These are phyloP conservation scores for Koerneria pararmatus DNA, from an alignment of 2,888 invertebrate genomes.

Conservation along the genomic window DNA sequence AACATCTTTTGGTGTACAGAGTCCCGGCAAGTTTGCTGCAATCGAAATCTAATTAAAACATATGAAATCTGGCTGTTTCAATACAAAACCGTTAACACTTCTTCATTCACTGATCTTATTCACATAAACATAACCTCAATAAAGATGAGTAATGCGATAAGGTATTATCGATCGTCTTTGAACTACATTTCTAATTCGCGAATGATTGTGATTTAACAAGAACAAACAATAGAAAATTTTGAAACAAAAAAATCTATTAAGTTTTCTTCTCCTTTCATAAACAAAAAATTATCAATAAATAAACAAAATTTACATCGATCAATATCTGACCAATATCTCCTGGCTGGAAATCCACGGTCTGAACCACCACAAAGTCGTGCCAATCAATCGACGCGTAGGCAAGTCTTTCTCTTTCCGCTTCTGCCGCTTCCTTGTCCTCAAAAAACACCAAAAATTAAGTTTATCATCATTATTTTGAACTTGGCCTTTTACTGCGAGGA, in stretches of 20 bases:
- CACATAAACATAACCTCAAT: too few species aligned
- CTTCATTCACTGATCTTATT: too few species aligned
- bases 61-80: conserved; percentile 5
- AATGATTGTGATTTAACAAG: neutral
- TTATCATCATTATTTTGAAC: too few species aligned
- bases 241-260: neutral
- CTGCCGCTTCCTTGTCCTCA: conserved; percentile 82
- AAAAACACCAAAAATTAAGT: too few species aligned
- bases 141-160: too few species aligned
- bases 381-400: conserved; percentile 95
- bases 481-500: too few species aligned
- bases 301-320: neutral
- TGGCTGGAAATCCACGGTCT: conserved; percentile 96
- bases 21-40: conserved; percentile 62
- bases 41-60: neutral
- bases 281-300: neutral
- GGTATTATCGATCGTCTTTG: too few species aligned
- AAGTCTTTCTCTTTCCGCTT: conserved; percentile 82
- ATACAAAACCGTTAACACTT: too few species aligned
- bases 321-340: conserved; percentile 76
- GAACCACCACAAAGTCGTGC: conserved; percentile 99
- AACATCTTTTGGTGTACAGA: conserved; percentile 65
- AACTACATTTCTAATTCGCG: neutral
- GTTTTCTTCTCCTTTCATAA: neutral
- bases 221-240: conserved; percentile 4